Conservation (phyloP, 2,888 invertebrate species). For the Magallana nippona region DNA sequence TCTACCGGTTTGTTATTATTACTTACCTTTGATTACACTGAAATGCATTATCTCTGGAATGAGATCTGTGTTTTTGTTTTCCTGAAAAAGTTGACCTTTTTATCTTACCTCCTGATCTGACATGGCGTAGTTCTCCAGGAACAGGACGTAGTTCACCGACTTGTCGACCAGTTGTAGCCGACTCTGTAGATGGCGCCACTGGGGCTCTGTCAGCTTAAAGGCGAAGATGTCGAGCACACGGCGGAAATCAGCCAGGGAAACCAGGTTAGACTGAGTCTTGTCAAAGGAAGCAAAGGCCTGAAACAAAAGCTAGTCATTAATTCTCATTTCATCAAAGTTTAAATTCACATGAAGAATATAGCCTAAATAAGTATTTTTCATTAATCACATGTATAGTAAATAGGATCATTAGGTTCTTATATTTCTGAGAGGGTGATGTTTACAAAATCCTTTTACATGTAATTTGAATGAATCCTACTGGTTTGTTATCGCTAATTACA, state of each 20-base stretch:
- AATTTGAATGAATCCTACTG: no score
- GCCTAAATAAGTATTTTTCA: not conserved
- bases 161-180: conserved; percentile 64
- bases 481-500: no score
- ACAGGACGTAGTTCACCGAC: conserved; percentile 70
- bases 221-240: conserved; percentile 76
- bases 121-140: conserved; percentile 67
- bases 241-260: conserved; percentile 71
- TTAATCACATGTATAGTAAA: no score
- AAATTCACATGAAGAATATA: not conserved
- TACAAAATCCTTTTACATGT: no score
- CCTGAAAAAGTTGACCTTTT: not conserved
- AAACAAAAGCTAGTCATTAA: conserved; percentile 41
- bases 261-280: conserved; percentile 67
- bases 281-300: conserved; percentile 78
- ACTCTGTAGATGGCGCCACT: conserved; percentile 72
- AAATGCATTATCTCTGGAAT: no score
- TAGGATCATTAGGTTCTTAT: no score
- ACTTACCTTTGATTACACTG: no score
- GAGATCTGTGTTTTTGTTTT: not conserved
- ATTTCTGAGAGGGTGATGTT: no score
- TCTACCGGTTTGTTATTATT: no score
- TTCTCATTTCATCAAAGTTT: not conserved
- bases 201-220: conserved; percentile 73
- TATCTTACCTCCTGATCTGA: conserved; percentile 62